A percentile compares a stretch with the other conserved stretches of the same genome.
Conservation (phyloP, 2,113 vertebrate species). For the Nothobranchius furzeri region DNA sequence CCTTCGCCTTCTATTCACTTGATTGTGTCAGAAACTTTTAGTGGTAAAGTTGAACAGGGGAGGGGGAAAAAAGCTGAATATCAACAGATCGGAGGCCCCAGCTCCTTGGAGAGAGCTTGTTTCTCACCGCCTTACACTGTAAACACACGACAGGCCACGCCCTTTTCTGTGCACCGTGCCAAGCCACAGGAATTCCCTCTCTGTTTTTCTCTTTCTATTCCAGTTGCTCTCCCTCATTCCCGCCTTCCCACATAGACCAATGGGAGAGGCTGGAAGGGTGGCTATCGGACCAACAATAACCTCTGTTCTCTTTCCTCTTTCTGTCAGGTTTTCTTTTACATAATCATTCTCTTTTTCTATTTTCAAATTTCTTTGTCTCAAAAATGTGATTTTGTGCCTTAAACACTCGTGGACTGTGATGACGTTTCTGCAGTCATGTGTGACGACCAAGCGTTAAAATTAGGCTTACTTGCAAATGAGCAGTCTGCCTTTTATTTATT, state of each 20-base stretch:
- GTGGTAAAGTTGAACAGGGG: constrained; percentile 18
- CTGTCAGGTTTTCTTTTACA: constrained; percentile 56
- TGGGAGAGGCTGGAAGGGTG: constrained; percentile 53
- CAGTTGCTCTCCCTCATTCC: constrained; percentile 71
- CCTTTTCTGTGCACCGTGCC: constrained; percentile 68
- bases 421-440: constrained; percentile 46
- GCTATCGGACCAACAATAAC: constrained; percentile 61
- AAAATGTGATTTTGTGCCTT: constrained; percentile 11
- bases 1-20: constrained; percentile 40
- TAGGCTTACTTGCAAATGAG: constrained; percentile 48
- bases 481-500: constrained; percentile 9
- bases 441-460: constrained; percentile 48
- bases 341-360: constrained; percentile 15
- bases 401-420: constrained; percentile 30
- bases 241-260: constrained; percentile 71
- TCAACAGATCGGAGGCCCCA: constrained; percentile 47
- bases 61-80: constrained; percentile 39
- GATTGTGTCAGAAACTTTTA: constrained; percentile 38
- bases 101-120: constrained; percentile 68
- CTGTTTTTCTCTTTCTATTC: constrained; percentile 67
- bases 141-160: constrained; percentile 73
- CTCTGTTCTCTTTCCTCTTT: constrained; percentile 36
- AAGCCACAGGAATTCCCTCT: constrained; percentile 82
- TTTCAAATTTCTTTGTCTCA: constrained; percentile 21
- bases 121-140: constrained; percentile 72